Evolutionary conservation across 2,113 vertebrate species (phyloP).

Genomic region (Platysteira castanea): DNA sequence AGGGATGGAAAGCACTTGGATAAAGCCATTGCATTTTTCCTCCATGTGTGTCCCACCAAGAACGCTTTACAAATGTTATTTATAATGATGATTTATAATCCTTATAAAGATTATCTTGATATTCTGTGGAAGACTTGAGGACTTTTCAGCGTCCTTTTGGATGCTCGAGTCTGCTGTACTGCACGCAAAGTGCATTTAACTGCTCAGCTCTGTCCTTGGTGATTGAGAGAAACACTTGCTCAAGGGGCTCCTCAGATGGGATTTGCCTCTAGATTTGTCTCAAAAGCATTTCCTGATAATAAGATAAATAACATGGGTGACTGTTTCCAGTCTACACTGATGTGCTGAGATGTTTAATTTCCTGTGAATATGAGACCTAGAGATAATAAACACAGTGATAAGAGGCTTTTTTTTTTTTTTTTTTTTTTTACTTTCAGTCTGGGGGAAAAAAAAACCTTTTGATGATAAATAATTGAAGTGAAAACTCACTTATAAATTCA

Average conservation of each 20-base stretch:
- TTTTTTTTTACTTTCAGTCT: not conserved
- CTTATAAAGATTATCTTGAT: not conserved
- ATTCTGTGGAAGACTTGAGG: not conserved
- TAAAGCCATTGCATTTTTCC: not conserved
- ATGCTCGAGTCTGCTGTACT: not conserved
- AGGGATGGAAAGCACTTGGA: not conserved
- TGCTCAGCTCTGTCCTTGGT: not conserved
- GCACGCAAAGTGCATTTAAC: not conserved
- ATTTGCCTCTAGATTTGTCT: not conserved
- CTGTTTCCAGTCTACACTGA: not conserved
- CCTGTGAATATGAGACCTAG: not conserved
- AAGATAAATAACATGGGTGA: not conserved
- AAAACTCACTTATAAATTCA: not conserved
- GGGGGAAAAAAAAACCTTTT: not conserved
- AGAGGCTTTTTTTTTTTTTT: not conserved
- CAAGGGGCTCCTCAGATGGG: not conserved
- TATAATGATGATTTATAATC: not conserved
- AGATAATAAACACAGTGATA: not conserved
- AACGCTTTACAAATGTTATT: not conserved
- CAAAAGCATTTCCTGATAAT: not conserved
- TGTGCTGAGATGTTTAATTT: not conserved
- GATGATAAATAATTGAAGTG: not conserved
- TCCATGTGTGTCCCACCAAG: fast-evolving
- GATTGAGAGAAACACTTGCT: not conserved
- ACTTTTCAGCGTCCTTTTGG: not conserved